Percentiles rank a stretch among this genome's conserved stretches.
Evolutionary conservation across 2,113 vertebrate species (phyloP).

Genomic region (Deroptyus accipitrinus): DNA sequence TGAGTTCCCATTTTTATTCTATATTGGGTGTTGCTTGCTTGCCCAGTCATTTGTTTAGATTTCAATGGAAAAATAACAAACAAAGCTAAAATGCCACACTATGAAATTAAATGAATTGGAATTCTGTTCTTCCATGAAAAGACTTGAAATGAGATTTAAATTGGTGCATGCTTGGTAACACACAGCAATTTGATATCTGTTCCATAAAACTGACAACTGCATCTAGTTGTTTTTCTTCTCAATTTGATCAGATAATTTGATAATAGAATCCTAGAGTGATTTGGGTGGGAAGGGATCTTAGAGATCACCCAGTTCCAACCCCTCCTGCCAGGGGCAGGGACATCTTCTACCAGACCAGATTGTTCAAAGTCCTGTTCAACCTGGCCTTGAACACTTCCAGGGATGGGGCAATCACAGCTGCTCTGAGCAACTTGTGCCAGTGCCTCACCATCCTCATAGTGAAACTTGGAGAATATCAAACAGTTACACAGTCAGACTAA

Average conservation of each 20-base stretch:
- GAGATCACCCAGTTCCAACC: background rate
- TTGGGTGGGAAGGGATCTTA: background rate
- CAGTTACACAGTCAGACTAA: background rate
- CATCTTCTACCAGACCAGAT: background rate
- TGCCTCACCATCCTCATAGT: background rate
- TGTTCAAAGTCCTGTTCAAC: background rate
- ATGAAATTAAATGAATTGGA: constrained; percentile 8
- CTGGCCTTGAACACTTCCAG: background rate
- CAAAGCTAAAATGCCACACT: background rate
- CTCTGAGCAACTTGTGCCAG: background rate
- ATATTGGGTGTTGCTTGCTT: background rate
- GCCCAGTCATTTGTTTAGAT: background rate
- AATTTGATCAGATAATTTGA: constrained; percentile 18
- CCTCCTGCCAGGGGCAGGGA: background rate
- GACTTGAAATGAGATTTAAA: constrained; percentile 17
- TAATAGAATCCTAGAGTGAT: background rate
- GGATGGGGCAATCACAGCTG: background rate
- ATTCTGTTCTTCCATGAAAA: constrained; percentile 20
- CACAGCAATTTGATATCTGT: background rate
- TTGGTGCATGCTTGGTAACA: background rate
- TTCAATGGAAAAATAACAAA: background rate
- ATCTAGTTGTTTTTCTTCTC: background rate
- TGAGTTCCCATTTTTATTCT: background rate
- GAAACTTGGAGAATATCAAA: background rate
- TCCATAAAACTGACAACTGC: background rate